Evolutionary conservation across 2,113 vertebrate genomes (phyloP).

Genomic region (Gila orcuttii): DNA sequence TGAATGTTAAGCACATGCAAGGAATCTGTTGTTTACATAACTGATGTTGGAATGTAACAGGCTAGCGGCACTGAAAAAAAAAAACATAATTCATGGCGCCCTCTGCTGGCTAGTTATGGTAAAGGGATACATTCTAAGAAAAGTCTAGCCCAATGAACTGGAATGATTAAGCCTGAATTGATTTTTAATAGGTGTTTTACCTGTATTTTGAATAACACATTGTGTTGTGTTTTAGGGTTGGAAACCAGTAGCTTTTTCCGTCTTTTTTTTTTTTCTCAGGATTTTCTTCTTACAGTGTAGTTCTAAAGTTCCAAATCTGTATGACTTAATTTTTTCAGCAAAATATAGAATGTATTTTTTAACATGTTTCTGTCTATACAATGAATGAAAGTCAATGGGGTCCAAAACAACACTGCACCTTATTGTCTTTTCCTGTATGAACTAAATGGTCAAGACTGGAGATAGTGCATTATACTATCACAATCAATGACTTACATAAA

Average conservation of each 20-base stretch:
- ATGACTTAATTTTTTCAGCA: neutral
- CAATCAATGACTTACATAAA: neutral
- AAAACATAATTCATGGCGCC: constrained; percentile 37
- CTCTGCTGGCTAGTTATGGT: constrained; percentile 60
- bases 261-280: too few species aligned
- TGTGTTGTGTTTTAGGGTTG: neutral
- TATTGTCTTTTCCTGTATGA: neutral
- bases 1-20: constrained; percentile 10
- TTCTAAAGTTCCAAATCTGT: too few species aligned
- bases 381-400: neutral
- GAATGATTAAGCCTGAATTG: neutral
- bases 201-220: too few species aligned
- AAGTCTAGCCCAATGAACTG: neutral
- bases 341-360: neutral
- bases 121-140: neutral
- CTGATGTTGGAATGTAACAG: neutral
- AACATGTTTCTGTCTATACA: neutral
- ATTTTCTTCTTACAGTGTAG: too few species aligned
- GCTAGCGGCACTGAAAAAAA: neutral
- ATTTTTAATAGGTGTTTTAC: neutral
- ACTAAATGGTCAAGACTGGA: neutral
- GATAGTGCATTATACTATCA: too few species aligned
- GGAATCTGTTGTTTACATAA: neutral
- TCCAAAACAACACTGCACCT: neutral
- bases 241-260: too few species aligned